Evolutionary conservation across 2,113 vertebrate species (phyloP).

Genomic region (Ellobius talpinus): DNA sequence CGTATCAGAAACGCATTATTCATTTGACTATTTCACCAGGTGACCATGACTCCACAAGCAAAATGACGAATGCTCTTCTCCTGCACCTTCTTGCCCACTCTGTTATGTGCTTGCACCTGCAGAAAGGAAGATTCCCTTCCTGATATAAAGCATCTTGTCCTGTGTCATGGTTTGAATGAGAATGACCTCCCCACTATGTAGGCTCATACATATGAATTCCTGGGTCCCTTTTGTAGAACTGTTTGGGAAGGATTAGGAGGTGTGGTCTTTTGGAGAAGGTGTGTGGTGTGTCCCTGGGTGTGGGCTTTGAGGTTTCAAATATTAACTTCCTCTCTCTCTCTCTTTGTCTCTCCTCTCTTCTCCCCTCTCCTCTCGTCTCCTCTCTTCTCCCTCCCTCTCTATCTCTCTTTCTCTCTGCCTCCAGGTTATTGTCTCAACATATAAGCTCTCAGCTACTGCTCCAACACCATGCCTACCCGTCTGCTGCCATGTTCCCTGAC

Average conservation of each 20-base stretch:
- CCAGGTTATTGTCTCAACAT: background rate
- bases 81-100: background rate
- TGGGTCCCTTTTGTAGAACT: background rate
- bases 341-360: no score
- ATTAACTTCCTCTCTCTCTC: background rate
- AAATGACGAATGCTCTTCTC: background rate
- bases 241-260: background rate
- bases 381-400: no score
- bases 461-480: background rate
- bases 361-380: background rate
- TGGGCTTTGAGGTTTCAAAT: background rate
- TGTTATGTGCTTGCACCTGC: background rate
- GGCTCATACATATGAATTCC: background rate
- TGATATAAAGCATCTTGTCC: background rate
- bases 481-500: background rate
- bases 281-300: background rate
- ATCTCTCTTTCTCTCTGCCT: background rate
- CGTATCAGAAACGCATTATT: background rate
- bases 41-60: background rate
- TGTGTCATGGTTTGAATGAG: background rate
- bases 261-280: background rate
- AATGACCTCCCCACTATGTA: background rate
- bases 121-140: background rate
- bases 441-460: background rate
- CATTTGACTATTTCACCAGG: conserved; percentile 7